Percentiles rank a stretch among this genome's conserved stretches.
Evolutionary conservation across 2,797 vertebrate genomes (phyloP).

Genomic region (Amazonetta brasiliensis): DNA sequence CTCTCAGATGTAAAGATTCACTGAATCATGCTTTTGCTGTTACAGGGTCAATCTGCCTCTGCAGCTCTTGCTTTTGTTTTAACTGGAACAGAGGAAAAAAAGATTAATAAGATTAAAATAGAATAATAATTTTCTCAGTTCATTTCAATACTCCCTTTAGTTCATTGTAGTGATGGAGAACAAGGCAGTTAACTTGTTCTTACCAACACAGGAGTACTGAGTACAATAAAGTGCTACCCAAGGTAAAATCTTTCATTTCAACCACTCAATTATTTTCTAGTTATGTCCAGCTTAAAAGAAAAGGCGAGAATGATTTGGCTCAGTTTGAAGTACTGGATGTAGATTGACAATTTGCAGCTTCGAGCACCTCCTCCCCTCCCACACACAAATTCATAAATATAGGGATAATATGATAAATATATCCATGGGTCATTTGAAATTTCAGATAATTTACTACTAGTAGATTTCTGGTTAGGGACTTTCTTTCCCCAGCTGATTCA

Average conservation of each 20-base stretch:
- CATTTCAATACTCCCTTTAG: conserved; percentile 29
- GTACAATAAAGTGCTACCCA: conserved; percentile 27
- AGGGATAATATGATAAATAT: conserved; percentile 50
- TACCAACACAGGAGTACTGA: neutral
- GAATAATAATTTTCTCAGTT: conserved; percentile 55
- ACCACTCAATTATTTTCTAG: conserved; percentile 11
- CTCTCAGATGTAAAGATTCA: neutral
- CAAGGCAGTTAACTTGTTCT: conserved; percentile 1
- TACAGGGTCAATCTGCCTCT: neutral
- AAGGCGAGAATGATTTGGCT: neutral
- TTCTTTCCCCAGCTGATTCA: conserved; percentile 40
- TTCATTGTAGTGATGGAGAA: conserved; percentile 32
- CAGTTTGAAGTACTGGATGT: neutral
- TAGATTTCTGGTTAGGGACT: conserved; percentile 2
- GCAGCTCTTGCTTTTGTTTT: conserved; percentile 43
- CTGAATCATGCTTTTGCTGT: neutral
- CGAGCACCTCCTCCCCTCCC: neutral
- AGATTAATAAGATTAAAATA: conserved; percentile 53
- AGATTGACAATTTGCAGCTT: neutral
- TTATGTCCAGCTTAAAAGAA: neutral
- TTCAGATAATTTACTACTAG: conserved; percentile 20
- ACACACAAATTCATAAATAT: neutral
- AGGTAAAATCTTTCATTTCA: conserved; percentile 54
- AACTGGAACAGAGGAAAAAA: conserved; percentile 42
- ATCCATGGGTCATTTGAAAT: neutral